A percentile compares a stretch with the other conserved stretches of the same genome.
Evolutionary conservation across 2,113 vertebrate genomes (phyloP).

Genomic region (Triplophysa siluroides): DNA sequence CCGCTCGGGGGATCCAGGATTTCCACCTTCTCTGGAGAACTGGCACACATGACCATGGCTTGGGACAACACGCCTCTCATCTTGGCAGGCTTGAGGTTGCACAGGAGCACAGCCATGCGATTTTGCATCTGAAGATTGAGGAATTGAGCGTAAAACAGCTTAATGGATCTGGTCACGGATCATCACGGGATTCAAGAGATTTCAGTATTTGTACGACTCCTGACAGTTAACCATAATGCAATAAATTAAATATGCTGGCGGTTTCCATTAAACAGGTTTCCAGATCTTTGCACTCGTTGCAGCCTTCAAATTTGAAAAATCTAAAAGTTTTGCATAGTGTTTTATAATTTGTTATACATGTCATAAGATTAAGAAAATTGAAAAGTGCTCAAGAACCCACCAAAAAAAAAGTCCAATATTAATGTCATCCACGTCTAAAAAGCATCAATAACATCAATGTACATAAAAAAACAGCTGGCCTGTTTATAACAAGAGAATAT

Average conservation of each 20-base stretch:
- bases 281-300: too few species aligned
- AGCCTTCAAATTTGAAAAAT: too few species aligned
- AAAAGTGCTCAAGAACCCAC: too few species aligned
- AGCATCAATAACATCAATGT: background rate
- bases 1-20: conserved; percentile 86
- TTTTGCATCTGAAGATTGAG: conserved; percentile 86
- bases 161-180: background rate
- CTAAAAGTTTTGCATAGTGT: too few species aligned
- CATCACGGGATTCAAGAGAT: background rate
- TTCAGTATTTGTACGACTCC: too few species aligned
- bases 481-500: conserved; percentile 11
- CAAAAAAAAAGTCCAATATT: too few species aligned
- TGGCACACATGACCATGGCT: conserved; percentile 93
- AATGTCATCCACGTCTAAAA: too few species aligned
- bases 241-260: too few species aligned
- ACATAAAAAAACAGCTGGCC: background rate
- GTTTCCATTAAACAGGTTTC: too few species aligned
- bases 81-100: conserved; percentile 91
- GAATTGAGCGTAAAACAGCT: background rate
- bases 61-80: conserved; percentile 90
- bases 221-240: too few species aligned
- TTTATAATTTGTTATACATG: too few species aligned
- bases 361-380: too few species aligned
- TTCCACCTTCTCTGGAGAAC: conserved; percentile 88
- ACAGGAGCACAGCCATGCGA: conserved; percentile 88